Evolutionary conservation across 2,888 invertebrate genomes (phyloP).

Genomic region (Xestia ashworthii): DNA sequence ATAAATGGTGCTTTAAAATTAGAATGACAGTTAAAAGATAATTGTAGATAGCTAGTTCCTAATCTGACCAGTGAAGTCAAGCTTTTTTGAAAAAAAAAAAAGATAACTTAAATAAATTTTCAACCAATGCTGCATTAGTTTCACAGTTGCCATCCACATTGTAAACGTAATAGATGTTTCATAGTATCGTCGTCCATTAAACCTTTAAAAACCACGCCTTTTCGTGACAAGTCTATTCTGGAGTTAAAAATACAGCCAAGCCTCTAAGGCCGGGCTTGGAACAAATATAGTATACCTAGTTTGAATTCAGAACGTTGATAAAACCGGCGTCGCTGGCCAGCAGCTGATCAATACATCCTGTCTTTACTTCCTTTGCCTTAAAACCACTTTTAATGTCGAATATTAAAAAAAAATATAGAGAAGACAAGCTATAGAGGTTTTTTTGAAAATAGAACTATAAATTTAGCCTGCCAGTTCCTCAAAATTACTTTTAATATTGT

Average conservation of each 20-base stretch:
- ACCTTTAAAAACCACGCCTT: constrained; percentile 21
- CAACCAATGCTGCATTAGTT: too few relatives aligned
- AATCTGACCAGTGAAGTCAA: background rate
- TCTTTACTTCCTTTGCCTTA: background rate
- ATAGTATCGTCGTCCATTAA: background rate
- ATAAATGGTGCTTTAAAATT: background rate
- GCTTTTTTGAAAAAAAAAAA: background rate
- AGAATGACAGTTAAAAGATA: background rate
- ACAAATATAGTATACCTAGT: constrained; percentile 9
- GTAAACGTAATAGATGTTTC: background rate
- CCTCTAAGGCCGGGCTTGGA: constrained; percentile 18
- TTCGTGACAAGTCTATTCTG: background rate
- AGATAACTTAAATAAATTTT: background rate
- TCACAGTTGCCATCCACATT: background rate
- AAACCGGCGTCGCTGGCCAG: background rate
- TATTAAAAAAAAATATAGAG: background rate
- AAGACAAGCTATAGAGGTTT: background rate
- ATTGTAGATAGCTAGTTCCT: background rate
- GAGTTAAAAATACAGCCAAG: constrained; percentile 37
- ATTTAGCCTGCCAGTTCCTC: background rate
- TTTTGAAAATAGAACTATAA: background rate
- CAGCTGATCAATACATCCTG: constrained; percentile 32
- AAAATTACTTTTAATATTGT: background rate
- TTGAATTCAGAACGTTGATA: constrained; percentile 11
- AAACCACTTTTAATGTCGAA: background rate